A percentile compares a stretch with the other conserved stretches of the same genome.
phyloP scores from a whole-genome alignment of 2,113 vertebrate species.

The Ctenomys sociabilis region DNA sequence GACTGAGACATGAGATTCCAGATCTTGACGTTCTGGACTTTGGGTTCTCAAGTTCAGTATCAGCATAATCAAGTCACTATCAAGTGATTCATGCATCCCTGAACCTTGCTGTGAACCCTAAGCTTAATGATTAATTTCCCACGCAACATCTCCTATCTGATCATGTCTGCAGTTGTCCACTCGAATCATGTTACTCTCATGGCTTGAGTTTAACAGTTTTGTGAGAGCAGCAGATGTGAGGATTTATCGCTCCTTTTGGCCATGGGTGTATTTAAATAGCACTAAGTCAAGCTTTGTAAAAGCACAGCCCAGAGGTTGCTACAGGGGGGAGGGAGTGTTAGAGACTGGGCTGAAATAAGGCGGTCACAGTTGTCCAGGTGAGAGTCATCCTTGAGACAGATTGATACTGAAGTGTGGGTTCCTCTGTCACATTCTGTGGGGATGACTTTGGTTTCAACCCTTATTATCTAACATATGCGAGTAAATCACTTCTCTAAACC shows the following conservation, averaged over 20 bases:
- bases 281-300: background rate
- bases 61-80: background rate
- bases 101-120: background rate
- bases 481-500: conserved; percentile 3
- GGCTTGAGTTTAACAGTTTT: background rate
- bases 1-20: background rate
- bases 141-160: background rate
- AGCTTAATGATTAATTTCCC: background rate
- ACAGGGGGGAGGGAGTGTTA: background rate
- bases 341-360: background rate
- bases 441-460: background rate
- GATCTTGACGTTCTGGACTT: too few relatives aligned
- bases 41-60: background rate
- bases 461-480: background rate
- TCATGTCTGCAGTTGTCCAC: background rate
- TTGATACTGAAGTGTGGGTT: background rate
- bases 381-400: conserved; percentile 2
- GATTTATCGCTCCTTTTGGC: background rate
- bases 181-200: background rate
- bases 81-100: background rate
- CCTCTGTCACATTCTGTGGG: background rate
- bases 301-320: background rate
- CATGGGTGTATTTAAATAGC: background rate
- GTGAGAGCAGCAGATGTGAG: background rate
- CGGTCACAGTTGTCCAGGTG: background rate